phyloP scores from a whole-genome alignment of 2,888 invertebrate genomes.

The Nezara viridula region DNA sequence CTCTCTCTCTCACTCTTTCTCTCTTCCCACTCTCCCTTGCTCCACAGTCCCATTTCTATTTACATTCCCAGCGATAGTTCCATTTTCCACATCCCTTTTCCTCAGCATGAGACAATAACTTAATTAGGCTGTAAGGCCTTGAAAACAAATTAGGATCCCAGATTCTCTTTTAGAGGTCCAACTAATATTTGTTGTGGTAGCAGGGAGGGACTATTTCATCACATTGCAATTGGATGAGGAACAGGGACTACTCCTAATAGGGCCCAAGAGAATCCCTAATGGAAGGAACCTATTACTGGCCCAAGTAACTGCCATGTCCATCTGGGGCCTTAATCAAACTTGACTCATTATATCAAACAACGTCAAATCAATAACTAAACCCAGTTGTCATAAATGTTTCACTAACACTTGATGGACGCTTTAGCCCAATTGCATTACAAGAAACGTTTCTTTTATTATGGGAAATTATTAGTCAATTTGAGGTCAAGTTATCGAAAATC shows the following conservation, averaged over 20 bases:
- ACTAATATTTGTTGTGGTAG: neutral
- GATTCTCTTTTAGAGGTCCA: neutral
- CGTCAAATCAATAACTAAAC: slow-evolving; percentile 21
- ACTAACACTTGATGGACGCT: neutral
- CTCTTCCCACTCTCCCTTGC: neutral
- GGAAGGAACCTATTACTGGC: slow-evolving; percentile 27
- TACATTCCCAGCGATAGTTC: neutral
- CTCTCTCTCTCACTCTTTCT: slow-evolving; percentile 14
- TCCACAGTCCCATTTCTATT: slow-evolving; percentile 3
- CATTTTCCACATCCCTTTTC: neutral
- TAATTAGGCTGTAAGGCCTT: neutral
- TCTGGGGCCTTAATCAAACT: slow-evolving; percentile 1
- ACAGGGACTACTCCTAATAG: neutral
- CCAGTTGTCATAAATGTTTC: neutral
- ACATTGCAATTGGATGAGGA: slow-evolving; percentile 1
- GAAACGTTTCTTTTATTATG: neutral
- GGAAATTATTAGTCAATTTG: neutral
- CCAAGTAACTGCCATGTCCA: slow-evolving; percentile 13
- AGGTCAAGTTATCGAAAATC: neutral
- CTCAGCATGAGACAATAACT: neutral
- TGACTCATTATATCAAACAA: slow-evolving; percentile 18
- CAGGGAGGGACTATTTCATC: neutral
- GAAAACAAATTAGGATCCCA: neutral
- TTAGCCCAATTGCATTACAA: neutral
- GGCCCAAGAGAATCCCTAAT: slow-evolving; percentile 10